Conservation (phyloP, 1,140 invertebrate species). For the Bathynomus jamesi region DNA sequence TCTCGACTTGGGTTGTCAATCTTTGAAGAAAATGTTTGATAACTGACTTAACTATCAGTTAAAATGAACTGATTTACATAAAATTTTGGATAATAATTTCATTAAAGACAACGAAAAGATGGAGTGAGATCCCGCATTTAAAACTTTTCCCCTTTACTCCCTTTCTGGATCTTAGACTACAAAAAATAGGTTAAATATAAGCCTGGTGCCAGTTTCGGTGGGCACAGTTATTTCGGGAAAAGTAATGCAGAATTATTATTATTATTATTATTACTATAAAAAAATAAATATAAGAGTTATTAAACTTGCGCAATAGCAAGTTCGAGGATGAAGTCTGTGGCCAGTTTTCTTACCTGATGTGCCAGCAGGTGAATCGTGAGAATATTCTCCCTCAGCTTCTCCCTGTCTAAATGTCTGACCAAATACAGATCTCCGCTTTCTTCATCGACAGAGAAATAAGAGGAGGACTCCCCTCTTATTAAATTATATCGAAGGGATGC, state of each 20-base stretch:
- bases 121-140: constrained; percentile 3
- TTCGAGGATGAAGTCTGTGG: too few species aligned
- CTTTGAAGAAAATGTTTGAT: too few species aligned
- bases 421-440: constrained; percentile 67
- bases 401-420: constrained; percentile 25
- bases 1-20: constrained; percentile 66
- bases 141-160: constrained; percentile 60
- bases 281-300: too few species aligned
- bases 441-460: constrained; percentile 70
- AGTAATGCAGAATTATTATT: too few species aligned
- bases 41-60: constrained; percentile 66
- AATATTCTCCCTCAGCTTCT: constrained; percentile 48
- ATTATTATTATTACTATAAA: too few species aligned
- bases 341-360: constrained; percentile 39
- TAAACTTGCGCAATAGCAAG: too few species aligned
- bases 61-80: neutral
- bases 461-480: constrained; percentile 47
- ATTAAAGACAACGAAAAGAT: neutral
- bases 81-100: neutral
- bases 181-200: too few species aligned
- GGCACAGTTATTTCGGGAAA: too few species aligned
- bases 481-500: constrained; percentile 45
- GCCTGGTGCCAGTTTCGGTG: too few species aligned
- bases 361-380: constrained; percentile 63
- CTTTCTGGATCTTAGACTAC: too few species aligned